A percentile compares a stretch with the other conserved stretches of the same genome.
phyloP scores from a whole-genome alignment of 2,113 vertebrate genomes.

The Corydoras sp. region DNA sequence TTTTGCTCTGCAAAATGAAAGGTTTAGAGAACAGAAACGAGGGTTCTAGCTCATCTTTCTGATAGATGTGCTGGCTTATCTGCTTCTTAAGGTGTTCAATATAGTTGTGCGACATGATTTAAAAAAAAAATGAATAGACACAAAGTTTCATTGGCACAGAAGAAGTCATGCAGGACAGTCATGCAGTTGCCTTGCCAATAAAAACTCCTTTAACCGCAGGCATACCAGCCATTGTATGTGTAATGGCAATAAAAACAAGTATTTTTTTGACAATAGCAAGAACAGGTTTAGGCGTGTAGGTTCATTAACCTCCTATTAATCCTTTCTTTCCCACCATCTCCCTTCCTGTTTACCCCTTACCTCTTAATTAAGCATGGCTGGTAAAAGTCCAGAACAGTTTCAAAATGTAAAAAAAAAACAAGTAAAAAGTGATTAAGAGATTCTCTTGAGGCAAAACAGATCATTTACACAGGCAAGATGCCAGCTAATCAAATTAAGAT shows the following conservation, averaged over 20 bases:
- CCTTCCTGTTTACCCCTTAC: slow-evolving; percentile 41
- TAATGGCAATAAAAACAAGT: too few species aligned
- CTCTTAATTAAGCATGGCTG: slow-evolving; percentile 64
- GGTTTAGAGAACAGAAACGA: slow-evolving; percentile 69
- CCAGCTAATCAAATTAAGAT: slow-evolving; percentile 62
- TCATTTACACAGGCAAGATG: slow-evolving; percentile 63
- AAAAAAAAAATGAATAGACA: too few species aligned
- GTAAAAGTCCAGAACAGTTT: slow-evolving; percentile 63
- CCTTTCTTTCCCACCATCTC: neutral
- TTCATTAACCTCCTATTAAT: slow-evolving; percentile 33
- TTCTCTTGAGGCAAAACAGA: slow-evolving; percentile 71
- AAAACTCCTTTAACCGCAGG: too few species aligned
- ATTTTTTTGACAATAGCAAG: too few species aligned
- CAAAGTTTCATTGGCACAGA: too few species aligned
- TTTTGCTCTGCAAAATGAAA: slow-evolving; percentile 60
- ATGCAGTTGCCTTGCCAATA: too few species aligned
- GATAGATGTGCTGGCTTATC: too few species aligned
- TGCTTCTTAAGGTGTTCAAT: slow-evolving; percentile 54
- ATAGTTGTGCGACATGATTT: slow-evolving; percentile 93
- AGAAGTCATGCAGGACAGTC: too few species aligned
- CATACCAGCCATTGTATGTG: too few species aligned
- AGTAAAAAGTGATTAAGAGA: slow-evolving; percentile 72
- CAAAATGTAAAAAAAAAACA: slow-evolving; percentile 60
- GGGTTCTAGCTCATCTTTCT: too few species aligned
- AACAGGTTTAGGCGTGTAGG: too few species aligned